Evolutionary conservation across 2,797 vertebrate genomes (phyloP).

Genomic region (Chelon auratus): DNA sequence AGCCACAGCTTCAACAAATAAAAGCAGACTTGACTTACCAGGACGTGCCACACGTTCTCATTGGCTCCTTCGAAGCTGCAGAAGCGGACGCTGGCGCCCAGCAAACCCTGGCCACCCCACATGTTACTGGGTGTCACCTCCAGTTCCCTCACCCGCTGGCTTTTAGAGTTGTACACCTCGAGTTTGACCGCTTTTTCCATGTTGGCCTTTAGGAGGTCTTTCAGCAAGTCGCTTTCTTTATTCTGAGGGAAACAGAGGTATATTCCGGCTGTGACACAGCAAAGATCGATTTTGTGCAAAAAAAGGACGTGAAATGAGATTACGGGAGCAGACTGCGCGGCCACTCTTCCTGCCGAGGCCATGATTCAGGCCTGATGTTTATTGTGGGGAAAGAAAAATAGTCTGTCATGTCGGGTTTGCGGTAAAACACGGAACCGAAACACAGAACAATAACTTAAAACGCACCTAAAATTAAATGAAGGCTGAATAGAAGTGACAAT

Average conservation of each 20-base stretch:
- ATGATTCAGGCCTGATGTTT: neutral
- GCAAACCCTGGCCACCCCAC: slow-evolving; percentile 97
- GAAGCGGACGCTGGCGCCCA: slow-evolving; percentile 95
- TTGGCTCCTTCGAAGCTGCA: slow-evolving; percentile 96
- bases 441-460: neutral
- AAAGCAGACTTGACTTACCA: slow-evolving; percentile 83
- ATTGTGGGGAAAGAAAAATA: neutral
- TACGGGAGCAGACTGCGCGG: neutral
- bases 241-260: slow-evolving; percentile 80
- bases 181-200: slow-evolving; percentile 94
- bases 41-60: slow-evolving; percentile 95
- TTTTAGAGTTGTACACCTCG: slow-evolving; percentile 94
- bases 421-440: slow-evolving; percentile 5
- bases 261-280: neutral
- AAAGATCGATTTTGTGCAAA: neutral
- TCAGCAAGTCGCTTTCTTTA: slow-evolving; percentile 92
- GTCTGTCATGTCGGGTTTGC: neutral
- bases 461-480: neutral
- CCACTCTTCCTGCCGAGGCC: neutral
- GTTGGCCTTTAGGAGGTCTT: slow-evolving; percentile 94
- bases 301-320: slow-evolving; percentile 21
- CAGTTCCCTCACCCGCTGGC: slow-evolving; percentile 90
- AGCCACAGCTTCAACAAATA: neutral
- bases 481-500: neutral
- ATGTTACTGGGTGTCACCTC: slow-evolving; percentile 95